These are phyloP conservation scores for Sinhomidia bicolor DNA, from an alignment of 2,888 invertebrate species.

Conservation along the genomic window DNA sequence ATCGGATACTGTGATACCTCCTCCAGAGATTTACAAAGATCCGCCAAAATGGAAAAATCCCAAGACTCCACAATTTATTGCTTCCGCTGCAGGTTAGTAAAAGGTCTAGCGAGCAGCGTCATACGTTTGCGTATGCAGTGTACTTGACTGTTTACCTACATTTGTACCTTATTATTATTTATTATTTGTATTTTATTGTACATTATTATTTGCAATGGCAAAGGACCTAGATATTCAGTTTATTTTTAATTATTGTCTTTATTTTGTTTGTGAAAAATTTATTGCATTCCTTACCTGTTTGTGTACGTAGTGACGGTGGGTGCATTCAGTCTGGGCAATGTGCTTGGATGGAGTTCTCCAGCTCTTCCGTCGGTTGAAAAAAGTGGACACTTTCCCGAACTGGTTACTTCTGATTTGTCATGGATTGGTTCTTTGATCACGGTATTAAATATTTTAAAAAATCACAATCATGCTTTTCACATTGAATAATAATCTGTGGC, in stretches of 20 bases:
- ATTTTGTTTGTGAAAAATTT: not conserved
- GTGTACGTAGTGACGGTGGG: slow-evolving; percentile 64
- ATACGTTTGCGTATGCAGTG: too few relatives aligned
- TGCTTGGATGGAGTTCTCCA: slow-evolving; percentile 70
- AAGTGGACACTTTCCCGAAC: slow-evolving; percentile 65
- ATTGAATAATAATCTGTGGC: too few relatives aligned
- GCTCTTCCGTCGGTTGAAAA: slow-evolving; percentile 57
- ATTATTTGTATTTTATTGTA: too few relatives aligned
- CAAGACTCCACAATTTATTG: slow-evolving; percentile 59
- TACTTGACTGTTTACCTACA: too few relatives aligned
- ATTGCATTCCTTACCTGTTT: not conserved
- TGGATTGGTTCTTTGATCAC: slow-evolving; percentile 84
- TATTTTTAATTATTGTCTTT: not conserved
- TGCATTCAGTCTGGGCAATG: slow-evolving; percentile 72
- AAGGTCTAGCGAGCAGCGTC: too few relatives aligned
- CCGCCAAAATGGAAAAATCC: slow-evolving; percentile 61
- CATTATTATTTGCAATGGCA: too few relatives aligned
- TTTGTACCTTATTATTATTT: too few relatives aligned
- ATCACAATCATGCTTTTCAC: too few relatives aligned
- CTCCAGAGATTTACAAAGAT: slow-evolving; percentile 16
- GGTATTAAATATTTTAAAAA: too few relatives aligned
- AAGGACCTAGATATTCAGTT: not conserved
- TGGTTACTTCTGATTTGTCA: slow-evolving; percentile 83
- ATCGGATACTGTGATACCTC: slow-evolving; percentile 18
- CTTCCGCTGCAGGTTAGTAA: slow-evolving; percentile 59